phyloP scores from a whole-genome alignment of 2,797 vertebrate species.

The Acestrorhynchus altus region DNA sequence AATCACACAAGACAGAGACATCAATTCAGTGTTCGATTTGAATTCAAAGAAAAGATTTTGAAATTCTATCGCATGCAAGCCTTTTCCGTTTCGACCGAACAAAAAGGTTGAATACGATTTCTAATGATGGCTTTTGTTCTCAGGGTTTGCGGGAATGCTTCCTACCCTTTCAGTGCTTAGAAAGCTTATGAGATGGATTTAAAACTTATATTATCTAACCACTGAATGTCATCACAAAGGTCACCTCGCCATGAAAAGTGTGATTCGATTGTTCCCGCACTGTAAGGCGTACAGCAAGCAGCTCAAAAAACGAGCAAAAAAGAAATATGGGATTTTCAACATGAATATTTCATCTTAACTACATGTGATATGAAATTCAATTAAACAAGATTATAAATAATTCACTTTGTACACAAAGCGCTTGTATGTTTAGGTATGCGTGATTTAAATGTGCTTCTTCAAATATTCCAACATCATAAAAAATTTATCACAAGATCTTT shows the following conservation, averaged over 20 bases:
- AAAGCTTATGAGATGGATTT: background rate
- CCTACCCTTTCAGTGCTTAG: conserved; percentile 1
- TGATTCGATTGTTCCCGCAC: background rate
- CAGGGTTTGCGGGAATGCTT: background rate
- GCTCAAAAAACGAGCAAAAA: background rate
- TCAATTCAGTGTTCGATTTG: conserved; percentile 9
- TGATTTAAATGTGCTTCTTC: background rate
- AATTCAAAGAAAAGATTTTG: conserved; percentile 11
- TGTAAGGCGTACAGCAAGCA: background rate
- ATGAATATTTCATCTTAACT: conserved; percentile 1
- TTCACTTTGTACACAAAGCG: background rate
- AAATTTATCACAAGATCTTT: background rate
- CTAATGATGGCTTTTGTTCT: conserved; percentile 11
- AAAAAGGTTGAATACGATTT: background rate
- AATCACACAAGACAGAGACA: background rate
- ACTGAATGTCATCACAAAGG: background rate
- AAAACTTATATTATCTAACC: conserved; percentile 8
- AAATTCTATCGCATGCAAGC: background rate
- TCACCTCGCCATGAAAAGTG: background rate
- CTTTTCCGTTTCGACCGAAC: background rate
- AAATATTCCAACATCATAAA: background rate
- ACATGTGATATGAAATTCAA: background rate
- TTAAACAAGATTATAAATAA: background rate
- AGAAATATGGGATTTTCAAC: background rate
- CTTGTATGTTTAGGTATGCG: background rate